Base-by-base conservation (phyloP, 2,888 invertebrate genomes). In the Coenonympha glycerion region DNA sequence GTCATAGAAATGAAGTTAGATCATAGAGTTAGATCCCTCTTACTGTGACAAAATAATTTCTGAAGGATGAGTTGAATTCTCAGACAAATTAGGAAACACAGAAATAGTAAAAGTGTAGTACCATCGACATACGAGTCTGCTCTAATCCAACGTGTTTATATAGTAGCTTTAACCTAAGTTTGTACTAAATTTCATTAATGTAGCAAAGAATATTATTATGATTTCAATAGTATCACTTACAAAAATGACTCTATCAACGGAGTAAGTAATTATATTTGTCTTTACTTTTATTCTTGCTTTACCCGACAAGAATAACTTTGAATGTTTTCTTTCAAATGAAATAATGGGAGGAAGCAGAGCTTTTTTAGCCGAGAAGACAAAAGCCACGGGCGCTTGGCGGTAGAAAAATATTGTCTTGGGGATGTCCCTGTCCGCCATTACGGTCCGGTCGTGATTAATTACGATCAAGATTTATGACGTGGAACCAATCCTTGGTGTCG, bases 371-470 rank as follows among this genome's bases (percentile, higher is more conserved):
- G 50, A 54, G 45, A 57, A 50, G 52, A 54, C 51, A 54, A 59
- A 62, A 59, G 67, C 65, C 64, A 61, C 63, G 61, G 60, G 59
- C 53, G 57, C 13, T 19, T 11, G 16, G 28, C 16, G 53, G 52
- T 54, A 52, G 58, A 68, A 68, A 68, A 67, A 66, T 64, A 63
- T 58, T 62, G 65, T 64, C 67, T 63, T 55, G 48, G 55, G 58
- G 56, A 59, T 60, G 57, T 59, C 52, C 47, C 54, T 49, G 49
- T 55, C 53, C 60, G 56, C 66, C 58, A 63, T 66, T 65, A 60
- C 53, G 61, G 63, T 62, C 65, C 63, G 63, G 47, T 52, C 60
- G 58, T 69, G 69, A 71, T 71, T 71, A 70, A 71, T 69, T 68
- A 15, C 21, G 31, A 30, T 44, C 31, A 31, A 44, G 44, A 44